Evolutionary conservation across 1,140 invertebrate genomes (phyloP).

Genomic region (Telenomus remus): DNA sequence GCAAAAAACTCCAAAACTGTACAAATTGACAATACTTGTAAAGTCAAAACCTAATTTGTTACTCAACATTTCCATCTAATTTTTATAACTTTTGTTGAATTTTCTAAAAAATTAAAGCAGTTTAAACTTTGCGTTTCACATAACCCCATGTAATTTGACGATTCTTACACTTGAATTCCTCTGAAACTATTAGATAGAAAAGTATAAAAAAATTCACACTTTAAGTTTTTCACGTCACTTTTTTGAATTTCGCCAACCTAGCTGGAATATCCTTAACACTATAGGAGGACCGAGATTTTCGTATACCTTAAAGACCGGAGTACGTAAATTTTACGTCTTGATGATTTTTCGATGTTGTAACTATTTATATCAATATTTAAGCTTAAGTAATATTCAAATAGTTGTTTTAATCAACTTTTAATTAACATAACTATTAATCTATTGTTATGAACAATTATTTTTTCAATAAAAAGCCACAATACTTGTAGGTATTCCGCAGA

Average conservation of each 20-base stretch:
- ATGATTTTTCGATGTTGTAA: too few species aligned
- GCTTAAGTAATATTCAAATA: too few species aligned
- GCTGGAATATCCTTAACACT: constrained; percentile 8
- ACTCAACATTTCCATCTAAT: background rate
- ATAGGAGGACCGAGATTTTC: too few species aligned
- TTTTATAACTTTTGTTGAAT: constrained; percentile 9
- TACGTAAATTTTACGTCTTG: too few species aligned
- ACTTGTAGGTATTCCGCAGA: too few species aligned
- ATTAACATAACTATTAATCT: too few species aligned
- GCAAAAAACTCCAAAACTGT: too few species aligned
- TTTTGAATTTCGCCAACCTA: background rate
- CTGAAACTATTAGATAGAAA: constrained; percentile 1
- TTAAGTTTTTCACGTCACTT: background rate
- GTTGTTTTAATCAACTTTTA: too few species aligned
- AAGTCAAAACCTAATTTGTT: background rate
- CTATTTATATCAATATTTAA: too few species aligned
- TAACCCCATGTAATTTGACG: constrained; percentile 1
- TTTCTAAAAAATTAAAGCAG: background rate
- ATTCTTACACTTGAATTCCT: background rate
- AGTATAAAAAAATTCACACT: constrained; percentile 1
- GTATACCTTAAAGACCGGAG: too few species aligned
- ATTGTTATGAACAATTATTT: too few species aligned
- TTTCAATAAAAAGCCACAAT: too few species aligned
- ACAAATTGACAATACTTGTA: background rate
- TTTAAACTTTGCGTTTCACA: background rate